Evolutionary conservation across 2,888 invertebrate genomes (phyloP), one percentile per base, ranked within the genome.

Genomic region (Xylota segnis): DNA sequence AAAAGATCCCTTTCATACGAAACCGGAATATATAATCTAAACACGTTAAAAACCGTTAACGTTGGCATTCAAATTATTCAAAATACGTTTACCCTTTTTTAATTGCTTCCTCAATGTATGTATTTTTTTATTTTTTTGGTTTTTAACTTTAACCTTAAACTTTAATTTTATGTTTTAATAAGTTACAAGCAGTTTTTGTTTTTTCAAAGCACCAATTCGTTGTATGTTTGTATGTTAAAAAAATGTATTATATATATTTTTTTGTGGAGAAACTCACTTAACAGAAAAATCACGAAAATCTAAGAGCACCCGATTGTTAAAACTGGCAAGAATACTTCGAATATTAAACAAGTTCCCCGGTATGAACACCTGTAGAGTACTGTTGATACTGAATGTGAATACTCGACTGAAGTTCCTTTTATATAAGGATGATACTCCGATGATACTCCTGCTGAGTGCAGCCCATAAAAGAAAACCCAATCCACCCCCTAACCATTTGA

Each of bases 351-450:
- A 29, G 18, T 47, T 76, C 61, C 50, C 70, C 71, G 70, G 81
- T 81, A 61, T 52, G 82, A 87, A 84, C 88, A 88, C 88, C 88
- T 88, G 88, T 88, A 87, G 88, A 88, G 88, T 72, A 87, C 88
- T 83, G 71, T 87, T 78, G 72, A 81, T 75, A 88, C 88, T 88
- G 87, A 88, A 84, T 70, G 16, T 54, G 18, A 43, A 47, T 9
- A 71, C 83, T 75, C 68, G 37, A 81, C 70, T 77, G 66, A 83
- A 87, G 87, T 87, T 84, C 74, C 83, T 75, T 88, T 88, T 88
- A 88, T 76, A 88, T 83, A 87, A 76, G 68, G 65, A 70, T 45
- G 81, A 52, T 63, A 65, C 45, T 76, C 77, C 45, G 18, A 47
- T 37, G 27, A 56, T 47, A 78, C 68, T 47, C 50, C 6, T 70